Base-by-base conservation (phyloP, 2,797 vertebrate genomes). In the Echeneis naucrates region DNA sequence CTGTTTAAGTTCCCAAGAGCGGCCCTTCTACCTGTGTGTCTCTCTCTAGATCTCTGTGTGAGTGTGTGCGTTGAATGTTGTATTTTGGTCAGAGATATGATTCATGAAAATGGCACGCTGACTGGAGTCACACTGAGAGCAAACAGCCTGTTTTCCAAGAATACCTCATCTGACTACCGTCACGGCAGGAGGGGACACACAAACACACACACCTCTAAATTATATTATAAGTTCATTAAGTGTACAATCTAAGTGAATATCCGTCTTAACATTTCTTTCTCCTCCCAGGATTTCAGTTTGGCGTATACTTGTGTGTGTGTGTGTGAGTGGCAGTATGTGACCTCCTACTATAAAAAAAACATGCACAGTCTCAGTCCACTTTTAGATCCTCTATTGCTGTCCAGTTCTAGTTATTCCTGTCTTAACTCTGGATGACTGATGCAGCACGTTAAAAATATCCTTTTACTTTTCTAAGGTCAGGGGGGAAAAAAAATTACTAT, bases 361-460 rank as follows among this genome's bases (percentile, higher is more conserved):
- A 40, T 32, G 51, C 47, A 56, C 48, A 66, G 77, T 27, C 51
- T 69, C 51, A 44, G 66, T 66, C 78, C 56, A 82, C 32, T 72
- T 84, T 78, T 72, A 77, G 77, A 86, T 35, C 27, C 68, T 66
- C 60, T 83, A 83, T 56, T 85, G 80, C 77, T 63, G 59, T 87
- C 44, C 75, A 78, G 60, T 58, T 75, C 61, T 68, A 63, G 78
- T 55, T 86, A 56, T 87, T 83, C 38, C 50, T 55, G 80, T 72
- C 64, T 57, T 79, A 72, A 81, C 55, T 72, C 69, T 83, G 59
- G 40, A 72, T 83, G 88, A 90, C 94, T 91, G 94, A 96, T 94
- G 92, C 87, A 92, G 92, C 92, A 91, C 27, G 86, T 92, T 95
- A 95, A 95, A 96, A 95, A 96, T 95, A 96, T 87, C 90, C 88